phyloP scores from a whole-genome alignment of 2,113 vertebrate species.

The Pungitius pungitius region DNA sequence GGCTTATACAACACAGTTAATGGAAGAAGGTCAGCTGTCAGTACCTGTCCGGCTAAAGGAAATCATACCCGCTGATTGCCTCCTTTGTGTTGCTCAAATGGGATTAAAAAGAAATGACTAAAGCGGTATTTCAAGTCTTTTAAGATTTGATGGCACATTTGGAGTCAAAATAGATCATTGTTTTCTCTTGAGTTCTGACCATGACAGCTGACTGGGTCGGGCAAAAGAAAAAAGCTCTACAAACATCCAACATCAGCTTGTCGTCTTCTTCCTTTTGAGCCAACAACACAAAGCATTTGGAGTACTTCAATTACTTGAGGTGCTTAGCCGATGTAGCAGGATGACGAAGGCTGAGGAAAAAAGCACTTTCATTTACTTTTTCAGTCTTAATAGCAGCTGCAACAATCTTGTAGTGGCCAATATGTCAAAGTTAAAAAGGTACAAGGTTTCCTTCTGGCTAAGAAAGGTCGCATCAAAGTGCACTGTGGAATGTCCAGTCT shows the following conservation, averaged over 20 bases:
- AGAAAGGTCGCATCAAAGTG: neutral
- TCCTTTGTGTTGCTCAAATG: constrained; percentile 7
- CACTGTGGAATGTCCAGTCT: neutral
- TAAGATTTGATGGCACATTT: neutral
- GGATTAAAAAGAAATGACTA: constrained; percentile 11
- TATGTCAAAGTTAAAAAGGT: neutral
- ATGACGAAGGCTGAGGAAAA: neutral
- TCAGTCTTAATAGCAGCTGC: neutral
- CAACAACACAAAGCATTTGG: neutral
- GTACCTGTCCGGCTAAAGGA: constrained; percentile 46
- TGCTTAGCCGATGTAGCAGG: neutral
- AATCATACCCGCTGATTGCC: constrained; percentile 26
- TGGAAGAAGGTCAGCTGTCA: constrained; percentile 67
- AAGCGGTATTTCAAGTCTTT: neutral
- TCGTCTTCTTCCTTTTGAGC: neutral
- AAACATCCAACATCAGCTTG: neutral
- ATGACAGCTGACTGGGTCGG: neutral
- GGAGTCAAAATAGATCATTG: neutral
- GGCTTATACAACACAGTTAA: constrained; percentile 47
- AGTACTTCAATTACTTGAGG: neutral
- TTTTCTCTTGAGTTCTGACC: neutral
- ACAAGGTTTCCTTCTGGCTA: neutral
- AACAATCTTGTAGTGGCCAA: neutral
- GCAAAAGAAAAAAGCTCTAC: neutral
- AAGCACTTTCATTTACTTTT: neutral